Conservation (phyloP, 2,888 invertebrate genomes). For the Microctonus aethiopoides region DNA sequence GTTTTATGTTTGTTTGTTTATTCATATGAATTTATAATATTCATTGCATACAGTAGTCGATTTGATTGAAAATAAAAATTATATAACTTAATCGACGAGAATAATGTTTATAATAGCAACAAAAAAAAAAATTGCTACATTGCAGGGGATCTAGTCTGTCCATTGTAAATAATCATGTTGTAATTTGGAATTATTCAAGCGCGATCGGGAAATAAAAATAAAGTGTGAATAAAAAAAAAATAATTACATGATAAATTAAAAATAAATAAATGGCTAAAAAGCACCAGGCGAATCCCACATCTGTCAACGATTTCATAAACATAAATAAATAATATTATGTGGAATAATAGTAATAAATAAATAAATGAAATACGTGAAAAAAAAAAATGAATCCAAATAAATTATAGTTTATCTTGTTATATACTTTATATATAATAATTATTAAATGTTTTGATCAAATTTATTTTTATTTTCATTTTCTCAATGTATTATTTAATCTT, state of each 20-base stretch:
- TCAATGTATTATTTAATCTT: not conserved
- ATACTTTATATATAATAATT: not conserved
- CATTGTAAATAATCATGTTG: constrained; percentile 50
- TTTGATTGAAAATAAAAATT: not conserved
- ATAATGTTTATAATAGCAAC: not conserved
- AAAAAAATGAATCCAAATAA: not conserved
- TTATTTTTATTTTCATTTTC: not conserved
- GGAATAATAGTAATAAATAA: not conserved
- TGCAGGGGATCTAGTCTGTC: constrained; percentile 49
- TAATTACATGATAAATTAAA: not conserved
- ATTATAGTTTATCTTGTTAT: not conserved
- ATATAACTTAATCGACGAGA: not conserved
- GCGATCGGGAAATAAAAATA: not conserved
- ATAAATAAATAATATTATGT: not conserved
- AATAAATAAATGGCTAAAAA: not conserved
- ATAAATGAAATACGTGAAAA: not conserved
- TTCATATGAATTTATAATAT: not conserved
- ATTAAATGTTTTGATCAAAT: not conserved
- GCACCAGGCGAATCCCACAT: not conserved
- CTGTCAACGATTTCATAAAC: not conserved
- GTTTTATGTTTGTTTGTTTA: constrained; percentile 53
- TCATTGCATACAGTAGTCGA: too few species aligned
- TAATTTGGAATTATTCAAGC: not conserved
- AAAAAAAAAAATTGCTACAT: not conserved
- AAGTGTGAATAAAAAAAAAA: constrained; percentile 12